These are phyloP conservation scores for Zaprionus africanus DNA, from an alignment of 1,140 invertebrate genomes.

Conservation along the genomic window DNA sequence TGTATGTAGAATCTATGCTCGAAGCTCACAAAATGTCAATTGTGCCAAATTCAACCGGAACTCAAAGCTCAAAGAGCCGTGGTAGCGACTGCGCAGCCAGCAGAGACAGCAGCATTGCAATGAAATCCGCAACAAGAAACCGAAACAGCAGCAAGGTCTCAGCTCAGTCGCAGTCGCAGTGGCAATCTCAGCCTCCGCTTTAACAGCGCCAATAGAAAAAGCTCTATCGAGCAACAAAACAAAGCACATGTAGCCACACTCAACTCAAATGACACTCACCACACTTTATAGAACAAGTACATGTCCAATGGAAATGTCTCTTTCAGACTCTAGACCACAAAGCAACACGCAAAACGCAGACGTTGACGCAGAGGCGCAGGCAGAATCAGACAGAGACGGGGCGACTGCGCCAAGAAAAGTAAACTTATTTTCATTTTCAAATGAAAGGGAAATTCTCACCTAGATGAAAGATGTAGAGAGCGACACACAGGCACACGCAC, in stretches of 20 bases:
- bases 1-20: conserved; percentile 36
- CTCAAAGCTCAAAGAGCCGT: conserved; percentile 18
- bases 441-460: conserved; percentile 84
- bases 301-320: conserved; percentile 22
- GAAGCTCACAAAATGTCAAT: conserved; percentile 23
- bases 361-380: neutral
- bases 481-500: conserved; percentile 14
- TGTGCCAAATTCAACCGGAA: conserved; percentile 32
- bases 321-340: neutral
- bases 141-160: conserved; percentile 32
- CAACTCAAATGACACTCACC: neutral
- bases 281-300: conserved; percentile 13
- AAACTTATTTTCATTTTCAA: conserved; percentile 84
- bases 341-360: neutral
- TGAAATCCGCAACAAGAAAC: conserved; percentile 10
- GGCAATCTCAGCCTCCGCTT: neutral
- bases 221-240: neutral
- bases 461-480: conserved; percentile 63
- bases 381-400: conserved; percentile 2
- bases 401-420: conserved; percentile 70
- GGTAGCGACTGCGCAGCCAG: neutral
- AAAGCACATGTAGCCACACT: conserved; percentile 3
- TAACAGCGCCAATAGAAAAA: neutral
- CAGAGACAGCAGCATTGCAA: neutral
- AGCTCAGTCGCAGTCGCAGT: neutral